Evolutionary conservation across 2,888 invertebrate genomes (phyloP).

Genomic region (Crematogaster levior): DNA sequence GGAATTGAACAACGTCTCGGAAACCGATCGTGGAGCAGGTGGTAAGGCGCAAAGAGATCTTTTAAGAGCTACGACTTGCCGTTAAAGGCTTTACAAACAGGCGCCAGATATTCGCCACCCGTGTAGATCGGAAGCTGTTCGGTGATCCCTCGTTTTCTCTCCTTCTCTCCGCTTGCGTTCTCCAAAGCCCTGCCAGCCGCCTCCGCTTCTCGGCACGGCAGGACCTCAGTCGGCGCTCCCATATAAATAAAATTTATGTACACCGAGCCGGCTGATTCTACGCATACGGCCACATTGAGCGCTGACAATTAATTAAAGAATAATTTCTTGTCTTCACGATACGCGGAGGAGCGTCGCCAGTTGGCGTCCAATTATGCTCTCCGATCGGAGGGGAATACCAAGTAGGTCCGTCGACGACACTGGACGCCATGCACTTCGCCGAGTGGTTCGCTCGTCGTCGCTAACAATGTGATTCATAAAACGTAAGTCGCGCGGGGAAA

Average conservation of each 20-base stretch:
- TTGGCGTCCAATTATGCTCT: conserved; percentile 85
- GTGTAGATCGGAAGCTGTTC: conserved; percentile 67
- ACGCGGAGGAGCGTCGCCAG: conserved; percentile 81
- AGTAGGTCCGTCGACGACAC: conserved; percentile 78
- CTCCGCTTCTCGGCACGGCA: conserved; percentile 47
- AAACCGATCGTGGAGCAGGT: conserved; percentile 2
- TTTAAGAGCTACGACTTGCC: conserved; percentile 67
- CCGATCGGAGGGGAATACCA: conserved; percentile 84
- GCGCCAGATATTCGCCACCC: conserved; percentile 74
- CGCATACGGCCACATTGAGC: conserved; percentile 77
- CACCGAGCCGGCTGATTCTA: conserved; percentile 70
- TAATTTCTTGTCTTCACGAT: conserved; percentile 85
- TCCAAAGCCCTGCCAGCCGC: conserved; percentile 26
- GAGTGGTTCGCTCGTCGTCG: conserved; percentile 29
- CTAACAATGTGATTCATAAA: conserved; percentile 24
- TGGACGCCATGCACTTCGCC: conserved; percentile 55
- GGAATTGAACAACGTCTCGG: background rate
- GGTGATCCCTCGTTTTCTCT: conserved; percentile 6
- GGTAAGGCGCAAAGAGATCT: conserved; percentile 59
- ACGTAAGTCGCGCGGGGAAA: conserved; percentile 15
- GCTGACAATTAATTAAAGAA: conserved; percentile 86
- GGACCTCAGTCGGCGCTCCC: conserved; percentile 70
- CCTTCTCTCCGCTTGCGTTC: conserved; percentile 28
- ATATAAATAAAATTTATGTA: conserved; percentile 76
- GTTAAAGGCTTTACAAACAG: conserved; percentile 75